Evolutionary conservation across 2,113 vertebrate species (phyloP), one percentile per base, ranked within the genome.

Genomic region (Buteo buteo): DNA sequence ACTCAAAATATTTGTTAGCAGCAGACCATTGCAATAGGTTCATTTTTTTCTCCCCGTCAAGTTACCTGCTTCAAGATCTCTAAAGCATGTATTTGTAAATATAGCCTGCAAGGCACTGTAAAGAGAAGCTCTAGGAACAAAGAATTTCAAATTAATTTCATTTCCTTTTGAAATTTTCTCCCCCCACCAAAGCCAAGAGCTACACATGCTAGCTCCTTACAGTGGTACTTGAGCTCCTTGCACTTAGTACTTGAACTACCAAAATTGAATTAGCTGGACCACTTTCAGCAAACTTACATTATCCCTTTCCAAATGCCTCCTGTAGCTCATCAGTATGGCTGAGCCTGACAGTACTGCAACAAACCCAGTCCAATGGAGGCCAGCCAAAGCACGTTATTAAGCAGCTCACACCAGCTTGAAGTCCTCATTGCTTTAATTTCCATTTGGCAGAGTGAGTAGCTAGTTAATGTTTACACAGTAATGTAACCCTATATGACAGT

Each of bases 391-490:
- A 8, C 7, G 1, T 62, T 78, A 92, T 64, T 80, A 94, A 95
- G 86, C 95, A 70, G 89, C 86, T 90, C 88, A 36, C 94, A 86
- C 26, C 85, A 93, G 91, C 64, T 1, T 21, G 2, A 44, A 79
- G 70, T 3, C 58, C 84, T 95, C 91, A 81, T 4, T 78, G 94
- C 92, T 90, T 95, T 88, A 81, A 93, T 95, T 95, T 80, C 94
- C 78, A 89, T 47, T 88, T 93, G 92, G 93, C 93, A 95, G 54
- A 57, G 58, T 1, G 0, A 87, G 69, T 12, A 72, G 70, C 34
- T 85, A 85, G 89, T 93, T 92, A 96, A 94, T 93, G 79, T 96
- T 96, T 92, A 97, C 78, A 66, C 71, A 86, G 93, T 14, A 45
- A 9, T 3, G 69, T 88, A 96, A 91, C 76, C 44, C 86, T 85